Conservation (phyloP, 2,113 vertebrate genomes). For the Nerophis ophidion region DNA sequence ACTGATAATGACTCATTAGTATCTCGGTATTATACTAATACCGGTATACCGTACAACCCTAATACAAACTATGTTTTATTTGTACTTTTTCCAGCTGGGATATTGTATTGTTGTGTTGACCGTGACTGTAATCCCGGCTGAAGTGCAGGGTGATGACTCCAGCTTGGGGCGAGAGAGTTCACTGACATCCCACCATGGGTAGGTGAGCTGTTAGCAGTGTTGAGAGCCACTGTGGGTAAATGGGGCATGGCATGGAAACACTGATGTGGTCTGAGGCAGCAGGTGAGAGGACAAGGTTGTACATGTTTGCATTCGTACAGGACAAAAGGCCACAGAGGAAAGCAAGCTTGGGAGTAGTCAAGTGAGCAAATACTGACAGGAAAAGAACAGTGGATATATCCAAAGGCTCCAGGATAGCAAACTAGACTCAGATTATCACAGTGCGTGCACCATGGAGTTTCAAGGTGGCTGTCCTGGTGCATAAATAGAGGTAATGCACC, state of each 20-base stretch:
- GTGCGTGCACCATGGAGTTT: not conserved
- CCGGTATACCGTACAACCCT: too few relatives aligned
- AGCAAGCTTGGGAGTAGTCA: not conserved
- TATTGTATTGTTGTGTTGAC: conserved; percentile 11
- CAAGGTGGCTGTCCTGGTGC: not conserved
- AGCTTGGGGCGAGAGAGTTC: conserved; percentile 39
- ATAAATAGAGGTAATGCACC: too few relatives aligned
- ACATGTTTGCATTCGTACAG: conserved; percentile 24
- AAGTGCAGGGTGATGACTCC: conserved; percentile 33
- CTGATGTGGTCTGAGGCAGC: conserved; percentile 46
- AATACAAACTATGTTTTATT: not conserved
- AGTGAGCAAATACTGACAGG: conserved; percentile 10
- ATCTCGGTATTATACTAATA: too few relatives aligned
- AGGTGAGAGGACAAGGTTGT: conserved; percentile 21
- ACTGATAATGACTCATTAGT: too few relatives aligned
- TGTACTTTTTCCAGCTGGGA: conserved; percentile 9
- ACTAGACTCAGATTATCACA: not conserved
- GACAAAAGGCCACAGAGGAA: conserved; percentile 27
- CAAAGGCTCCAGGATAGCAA: not conserved
- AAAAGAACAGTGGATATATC: conserved; percentile 25
- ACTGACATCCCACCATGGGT: conserved; percentile 33
- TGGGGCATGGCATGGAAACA: conserved; percentile 43
- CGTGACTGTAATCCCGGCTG: conserved; percentile 43
- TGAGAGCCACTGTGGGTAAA: conserved; percentile 39
- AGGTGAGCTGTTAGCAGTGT: conserved; percentile 40